These are phyloP conservation scores for Rhineura floridana DNA, from an alignment of 2,113 vertebrate species.

Conservation along the genomic window DNA sequence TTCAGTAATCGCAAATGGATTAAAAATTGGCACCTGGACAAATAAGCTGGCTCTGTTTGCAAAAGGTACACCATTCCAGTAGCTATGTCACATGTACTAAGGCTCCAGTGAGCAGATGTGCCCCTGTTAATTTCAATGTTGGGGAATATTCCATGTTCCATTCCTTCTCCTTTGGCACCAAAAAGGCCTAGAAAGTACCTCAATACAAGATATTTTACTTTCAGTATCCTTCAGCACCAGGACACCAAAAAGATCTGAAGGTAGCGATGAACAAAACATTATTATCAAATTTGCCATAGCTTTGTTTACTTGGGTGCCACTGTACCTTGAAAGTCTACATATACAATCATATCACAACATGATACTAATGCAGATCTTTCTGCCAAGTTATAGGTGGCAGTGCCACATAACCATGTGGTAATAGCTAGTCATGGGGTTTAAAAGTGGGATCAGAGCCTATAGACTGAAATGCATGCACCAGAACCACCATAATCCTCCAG, in stretches of 20 bases:
- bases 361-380: neutral
- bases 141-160: neutral
- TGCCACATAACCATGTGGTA: neutral
- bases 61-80: neutral
- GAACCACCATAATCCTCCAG: neutral
- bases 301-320: neutral
- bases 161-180: neutral
- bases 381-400: neutral
- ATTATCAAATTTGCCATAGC: neutral
- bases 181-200: neutral
- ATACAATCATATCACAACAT: neutral
- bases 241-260: neutral
- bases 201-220: neutral
- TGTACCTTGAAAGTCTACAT: neutral
- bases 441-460: neutral
- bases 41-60: neutral
- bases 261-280: neutral
- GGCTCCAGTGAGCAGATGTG: neutral
- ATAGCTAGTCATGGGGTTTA: neutral
- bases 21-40: neutral
- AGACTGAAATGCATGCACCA: neutral
- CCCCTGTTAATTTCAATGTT: neutral
- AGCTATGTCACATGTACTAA: neutral
- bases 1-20: neutral
- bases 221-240: too few species aligned